Conservation (phyloP, 2,797 vertebrate genomes). For the Mormyrops boulengeri region DNA sequence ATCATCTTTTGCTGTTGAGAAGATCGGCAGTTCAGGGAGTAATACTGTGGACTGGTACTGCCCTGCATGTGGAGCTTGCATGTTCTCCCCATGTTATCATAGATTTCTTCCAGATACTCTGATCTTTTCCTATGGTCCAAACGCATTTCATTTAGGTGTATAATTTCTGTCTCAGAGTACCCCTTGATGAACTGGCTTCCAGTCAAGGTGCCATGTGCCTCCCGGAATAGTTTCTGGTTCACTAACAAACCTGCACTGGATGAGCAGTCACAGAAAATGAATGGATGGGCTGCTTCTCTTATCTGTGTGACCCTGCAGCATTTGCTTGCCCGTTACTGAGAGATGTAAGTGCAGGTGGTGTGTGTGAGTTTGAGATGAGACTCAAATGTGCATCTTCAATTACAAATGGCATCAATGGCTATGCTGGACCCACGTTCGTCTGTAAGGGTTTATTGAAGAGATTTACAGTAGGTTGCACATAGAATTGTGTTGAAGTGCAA, state of each 20-base stretch:
- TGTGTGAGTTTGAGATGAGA: background rate
- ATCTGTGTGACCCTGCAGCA: background rate
- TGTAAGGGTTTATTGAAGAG: background rate
- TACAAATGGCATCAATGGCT: background rate
- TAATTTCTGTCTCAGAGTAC: background rate
- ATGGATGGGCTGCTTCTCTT: background rate
- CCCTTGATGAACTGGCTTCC: background rate
- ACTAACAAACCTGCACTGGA: background rate
- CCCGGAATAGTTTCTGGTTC: background rate
- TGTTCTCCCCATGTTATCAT: background rate
- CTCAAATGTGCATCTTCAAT: background rate
- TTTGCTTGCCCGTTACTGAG: background rate
- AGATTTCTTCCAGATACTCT: background rate
- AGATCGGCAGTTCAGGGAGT: background rate
- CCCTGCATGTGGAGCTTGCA: background rate
- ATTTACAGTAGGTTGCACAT: background rate
- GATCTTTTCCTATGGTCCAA: background rate
- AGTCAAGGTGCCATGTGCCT: background rate
- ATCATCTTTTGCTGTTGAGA: background rate
- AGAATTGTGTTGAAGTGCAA: background rate
- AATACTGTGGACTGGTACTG: background rate
- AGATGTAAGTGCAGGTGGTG: background rate
- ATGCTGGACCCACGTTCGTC: background rate
- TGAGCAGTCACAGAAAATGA: background rate
- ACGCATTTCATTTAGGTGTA: too few relatives aligned